phyloP scores from a whole-genome alignment of 2,113 vertebrate species.

The Nematolebias whitei region DNA sequence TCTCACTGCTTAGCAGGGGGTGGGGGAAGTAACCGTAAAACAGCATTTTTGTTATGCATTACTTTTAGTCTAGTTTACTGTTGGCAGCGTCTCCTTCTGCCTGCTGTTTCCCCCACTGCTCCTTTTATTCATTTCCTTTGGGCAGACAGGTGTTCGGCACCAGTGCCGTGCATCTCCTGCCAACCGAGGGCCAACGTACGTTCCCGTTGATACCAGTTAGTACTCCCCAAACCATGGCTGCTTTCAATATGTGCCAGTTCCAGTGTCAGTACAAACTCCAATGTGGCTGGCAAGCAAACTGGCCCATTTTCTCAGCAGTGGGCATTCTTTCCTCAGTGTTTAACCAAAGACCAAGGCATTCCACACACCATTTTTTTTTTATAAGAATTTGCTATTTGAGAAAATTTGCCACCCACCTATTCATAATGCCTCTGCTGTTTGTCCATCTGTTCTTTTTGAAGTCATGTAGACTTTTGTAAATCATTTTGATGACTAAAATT shows the following conservation, averaged over 20 bases:
- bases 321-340: conserved; percentile 17
- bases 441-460: background rate
- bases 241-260: conserved; percentile 63
- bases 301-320: conserved; percentile 40
- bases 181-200: conserved; percentile 56
- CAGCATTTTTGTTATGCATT: conserved; percentile 60
- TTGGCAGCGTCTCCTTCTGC: conserved; percentile 38
- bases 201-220: conserved; percentile 56
- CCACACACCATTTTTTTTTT: background rate
- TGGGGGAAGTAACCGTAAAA: conserved; percentile 24
- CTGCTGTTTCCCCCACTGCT: conserved; percentile 41
- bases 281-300: conserved; percentile 46
- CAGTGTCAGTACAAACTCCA: conserved; percentile 35
- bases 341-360: conserved; percentile 27
- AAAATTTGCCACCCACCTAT: background rate
- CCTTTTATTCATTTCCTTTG: conserved; percentile 68
- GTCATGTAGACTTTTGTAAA: background rate
- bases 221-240: conserved; percentile 38
- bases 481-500: conserved; percentile 12
- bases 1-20: conserved; percentile 21
- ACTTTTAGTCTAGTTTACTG: conserved; percentile 58
- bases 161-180: conserved; percentile 71
- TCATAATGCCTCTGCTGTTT: background rate
- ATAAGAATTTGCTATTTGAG: background rate
- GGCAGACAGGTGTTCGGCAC: conserved; percentile 75